phyloP scores from a whole-genome alignment of 2,113 vertebrate genomes.

The Varanus salvator region DNA sequence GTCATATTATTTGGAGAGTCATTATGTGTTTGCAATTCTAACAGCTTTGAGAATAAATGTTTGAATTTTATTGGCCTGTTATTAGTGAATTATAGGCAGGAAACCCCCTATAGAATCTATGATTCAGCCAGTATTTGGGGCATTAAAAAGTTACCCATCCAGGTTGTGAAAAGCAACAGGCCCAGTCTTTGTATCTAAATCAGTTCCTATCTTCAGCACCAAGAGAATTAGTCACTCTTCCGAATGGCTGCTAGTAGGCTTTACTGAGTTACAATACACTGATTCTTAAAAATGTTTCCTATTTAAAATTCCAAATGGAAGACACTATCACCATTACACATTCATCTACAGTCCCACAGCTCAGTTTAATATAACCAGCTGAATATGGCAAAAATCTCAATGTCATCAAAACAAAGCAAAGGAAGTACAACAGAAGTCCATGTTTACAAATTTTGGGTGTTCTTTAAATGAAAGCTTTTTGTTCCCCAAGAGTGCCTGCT shows the following conservation, averaged over 20 bases:
- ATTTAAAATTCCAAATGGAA: background rate
- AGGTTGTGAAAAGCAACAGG: background rate
- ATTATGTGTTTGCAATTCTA: background rate
- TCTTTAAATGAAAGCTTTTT: constrained; percentile 33
- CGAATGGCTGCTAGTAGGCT: background rate
- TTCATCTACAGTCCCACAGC: background rate
- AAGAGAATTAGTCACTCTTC: background rate
- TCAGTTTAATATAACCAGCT: background rate
- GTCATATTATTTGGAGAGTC: background rate
- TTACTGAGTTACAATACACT: background rate
- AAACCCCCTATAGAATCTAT: background rate
- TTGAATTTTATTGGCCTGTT: background rate
- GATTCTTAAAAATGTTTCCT: background rate
- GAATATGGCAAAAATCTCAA: background rate
- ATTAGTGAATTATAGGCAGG: background rate
- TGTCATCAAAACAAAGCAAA: background rate
- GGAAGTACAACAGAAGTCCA: constrained; percentile 12
- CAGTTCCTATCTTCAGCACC: background rate
- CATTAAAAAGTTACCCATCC: no score
- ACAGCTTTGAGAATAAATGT: background rate
- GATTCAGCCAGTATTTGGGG: background rate
- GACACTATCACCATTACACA: background rate
- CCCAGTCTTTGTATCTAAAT: background rate
- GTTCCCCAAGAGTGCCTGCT: constrained; percentile 15
- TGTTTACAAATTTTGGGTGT: constrained; percentile 32